phyloP scores from a whole-genome alignment of 2,113 vertebrate genomes.

The Otis tarda region DNA sequence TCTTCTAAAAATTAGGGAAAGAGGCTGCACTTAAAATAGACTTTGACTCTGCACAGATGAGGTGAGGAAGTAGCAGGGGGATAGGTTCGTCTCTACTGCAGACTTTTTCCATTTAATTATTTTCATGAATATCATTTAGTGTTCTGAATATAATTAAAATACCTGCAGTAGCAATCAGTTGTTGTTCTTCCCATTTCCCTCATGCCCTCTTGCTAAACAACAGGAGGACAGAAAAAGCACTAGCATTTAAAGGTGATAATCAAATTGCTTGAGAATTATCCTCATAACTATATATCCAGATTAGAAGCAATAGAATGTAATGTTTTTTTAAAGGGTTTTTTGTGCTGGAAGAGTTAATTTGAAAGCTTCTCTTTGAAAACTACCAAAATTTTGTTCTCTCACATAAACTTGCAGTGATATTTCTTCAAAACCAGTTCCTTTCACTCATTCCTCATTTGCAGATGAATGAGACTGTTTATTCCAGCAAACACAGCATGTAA shows the following conservation, averaged over 20 bases:
- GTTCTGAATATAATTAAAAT: background rate
- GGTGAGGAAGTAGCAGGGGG: background rate
- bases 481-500: background rate
- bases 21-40: background rate
- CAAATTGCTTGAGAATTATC: background rate
- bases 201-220: background rate
- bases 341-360: background rate
- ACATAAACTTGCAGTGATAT: background rate
- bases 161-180: background rate
- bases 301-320: background rate
- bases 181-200: background rate
- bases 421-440: background rate
- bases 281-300: background rate
- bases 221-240: background rate
- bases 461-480: background rate
- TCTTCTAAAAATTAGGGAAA: constrained; percentile 1
- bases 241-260: background rate
- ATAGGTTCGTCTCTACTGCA: background rate
- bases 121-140: background rate
- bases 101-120: background rate
- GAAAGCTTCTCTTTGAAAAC: background rate
- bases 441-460: background rate
- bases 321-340: background rate
- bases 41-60: background rate
- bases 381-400: background rate